phyloP scores from a whole-genome alignment of 2,113 vertebrate species.

The Malurus alboscapulatus region DNA sequence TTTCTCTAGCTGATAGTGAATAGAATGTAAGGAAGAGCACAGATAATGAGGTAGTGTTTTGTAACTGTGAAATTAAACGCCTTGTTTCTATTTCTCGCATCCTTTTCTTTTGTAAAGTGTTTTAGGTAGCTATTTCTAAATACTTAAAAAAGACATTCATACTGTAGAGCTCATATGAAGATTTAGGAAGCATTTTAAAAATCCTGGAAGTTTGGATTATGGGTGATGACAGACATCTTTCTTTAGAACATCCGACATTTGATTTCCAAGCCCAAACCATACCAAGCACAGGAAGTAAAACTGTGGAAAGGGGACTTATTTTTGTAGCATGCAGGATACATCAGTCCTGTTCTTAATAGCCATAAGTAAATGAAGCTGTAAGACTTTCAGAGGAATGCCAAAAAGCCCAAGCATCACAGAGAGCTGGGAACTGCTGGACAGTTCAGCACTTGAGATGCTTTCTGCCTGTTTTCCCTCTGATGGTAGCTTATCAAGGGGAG shows the following conservation, averaged over 20 bases:
- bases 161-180: neutral
- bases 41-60: neutral
- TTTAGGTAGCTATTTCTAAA: neutral
- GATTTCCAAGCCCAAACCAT: neutral
- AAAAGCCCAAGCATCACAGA: neutral
- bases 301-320: neutral
- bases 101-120: neutral
- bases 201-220: neutral
- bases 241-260: neutral
- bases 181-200: neutral
- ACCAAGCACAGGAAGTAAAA: neutral
- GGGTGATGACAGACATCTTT: neutral
- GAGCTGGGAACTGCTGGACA: neutral
- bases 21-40: neutral
- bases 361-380: neutral
- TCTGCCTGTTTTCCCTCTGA: neutral
- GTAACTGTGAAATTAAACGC: neutral
- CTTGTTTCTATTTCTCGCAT: neutral
- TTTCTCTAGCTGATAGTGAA: neutral
- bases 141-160: neutral
- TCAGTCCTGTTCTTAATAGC: neutral
- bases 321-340: fast-evolving
- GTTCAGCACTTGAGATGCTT: neutral
- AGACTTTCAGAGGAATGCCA: neutral
- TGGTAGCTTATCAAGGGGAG: neutral